Conservation (phyloP, 2,888 invertebrate genomes). For the Reticulitermes lucifugus region DNA sequence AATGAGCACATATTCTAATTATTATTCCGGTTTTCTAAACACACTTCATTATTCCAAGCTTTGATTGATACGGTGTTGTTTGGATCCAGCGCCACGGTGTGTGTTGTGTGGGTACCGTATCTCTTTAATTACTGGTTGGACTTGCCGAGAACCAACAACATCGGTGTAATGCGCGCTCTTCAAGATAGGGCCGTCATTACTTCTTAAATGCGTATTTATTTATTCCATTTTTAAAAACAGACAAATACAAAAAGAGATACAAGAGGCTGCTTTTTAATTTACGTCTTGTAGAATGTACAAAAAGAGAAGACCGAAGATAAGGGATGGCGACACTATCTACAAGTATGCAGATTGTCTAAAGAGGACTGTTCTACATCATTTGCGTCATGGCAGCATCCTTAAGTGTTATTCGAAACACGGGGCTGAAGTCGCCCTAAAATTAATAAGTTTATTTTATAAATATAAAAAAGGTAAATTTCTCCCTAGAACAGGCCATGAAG, state of each 20-base stretch:
- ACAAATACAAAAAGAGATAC: not conserved
- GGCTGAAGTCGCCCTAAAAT: not conserved
- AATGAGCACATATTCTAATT: slow-evolving; percentile 29
- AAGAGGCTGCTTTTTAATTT: not conserved
- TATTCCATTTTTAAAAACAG: slow-evolving; percentile 6
- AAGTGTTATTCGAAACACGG: not conserved
- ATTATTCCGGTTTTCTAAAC: slow-evolving; percentile 19
- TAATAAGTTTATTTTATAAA: slow-evolving; percentile 9
- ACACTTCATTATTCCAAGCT: slow-evolving; percentile 9
- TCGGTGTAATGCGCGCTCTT: not conserved
- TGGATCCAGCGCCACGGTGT: not conserved
- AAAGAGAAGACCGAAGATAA: not conserved
- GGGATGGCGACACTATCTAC: not conserved
- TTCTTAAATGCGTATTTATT: slow-evolving; percentile 20
- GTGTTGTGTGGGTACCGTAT: not conserved
- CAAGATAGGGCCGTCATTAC: not conserved
- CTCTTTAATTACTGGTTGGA: slow-evolving; percentile 13
- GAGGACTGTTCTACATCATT: not conserved
- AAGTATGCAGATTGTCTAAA: not conserved
- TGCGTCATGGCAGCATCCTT: not conserved
- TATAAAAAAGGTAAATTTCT: no score
- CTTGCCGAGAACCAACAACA: slow-evolving; percentile 1
- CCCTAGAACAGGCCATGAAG: no score
- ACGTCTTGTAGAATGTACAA: slow-evolving; percentile 2
- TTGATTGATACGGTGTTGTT: slow-evolving; percentile 12